A percentile compares a stretch with the other conserved stretches of the same genome.
These are phyloP conservation scores for Dipodomys ordii DNA, from an alignment of 2,113 vertebrate genomes.

Conservation along the genomic window DNA sequence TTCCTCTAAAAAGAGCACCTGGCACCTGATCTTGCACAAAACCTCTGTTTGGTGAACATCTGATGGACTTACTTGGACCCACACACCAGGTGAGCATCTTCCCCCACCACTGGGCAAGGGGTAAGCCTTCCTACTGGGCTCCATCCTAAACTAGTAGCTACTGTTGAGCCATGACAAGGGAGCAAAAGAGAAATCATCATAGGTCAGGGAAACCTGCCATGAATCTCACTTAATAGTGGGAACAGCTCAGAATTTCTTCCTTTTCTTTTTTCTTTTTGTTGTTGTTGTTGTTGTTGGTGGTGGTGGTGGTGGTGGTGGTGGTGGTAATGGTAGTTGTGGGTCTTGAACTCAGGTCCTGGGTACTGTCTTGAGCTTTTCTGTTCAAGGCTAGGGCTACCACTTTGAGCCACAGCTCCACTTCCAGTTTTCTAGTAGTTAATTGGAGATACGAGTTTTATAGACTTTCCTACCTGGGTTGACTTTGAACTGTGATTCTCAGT, in stretches of 20 bases:
- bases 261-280: too few relatives aligned
- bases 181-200: neutral
- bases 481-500: too few relatives aligned
- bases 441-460: too few relatives aligned
- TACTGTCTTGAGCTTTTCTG: too few relatives aligned
- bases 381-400: too few relatives aligned
- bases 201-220: neutral
- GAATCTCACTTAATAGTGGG: neutral
- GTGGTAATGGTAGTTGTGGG: too few relatives aligned
- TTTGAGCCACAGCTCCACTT: too few relatives aligned
- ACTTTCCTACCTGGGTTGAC: too few relatives aligned
- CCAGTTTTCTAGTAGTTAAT: too few relatives aligned
- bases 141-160: neutral
- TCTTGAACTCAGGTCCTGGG: too few relatives aligned
- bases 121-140: neutral
- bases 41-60: neutral
- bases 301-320: too few relatives aligned
- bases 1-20: neutral
- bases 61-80: neutral
- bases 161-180: accelerated
- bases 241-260: neutral
- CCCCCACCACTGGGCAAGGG: neutral
- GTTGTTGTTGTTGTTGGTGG: too few relatives aligned
- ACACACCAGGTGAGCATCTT: neutral
- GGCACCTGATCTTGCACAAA: neutral